Base-by-base conservation (phyloP, 2,113 vertebrate genomes). In the Dromas ardeola region DNA sequence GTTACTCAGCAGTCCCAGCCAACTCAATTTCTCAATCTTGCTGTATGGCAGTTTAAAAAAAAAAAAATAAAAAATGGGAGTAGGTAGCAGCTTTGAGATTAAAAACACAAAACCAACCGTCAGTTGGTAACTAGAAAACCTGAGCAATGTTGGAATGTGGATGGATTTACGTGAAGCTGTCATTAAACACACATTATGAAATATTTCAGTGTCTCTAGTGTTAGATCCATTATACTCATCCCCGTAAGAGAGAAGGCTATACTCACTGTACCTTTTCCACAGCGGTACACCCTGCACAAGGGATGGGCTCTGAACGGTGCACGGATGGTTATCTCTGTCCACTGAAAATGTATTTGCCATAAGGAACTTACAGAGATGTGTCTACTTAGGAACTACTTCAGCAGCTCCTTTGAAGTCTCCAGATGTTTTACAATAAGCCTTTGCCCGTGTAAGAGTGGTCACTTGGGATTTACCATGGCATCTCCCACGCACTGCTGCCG, bases 1-100 rank as follows among this genome's bases (percentile, higher is more conserved):
- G 98, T 98, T 98, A 98, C 97, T 97, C 97, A 97, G 98, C 97
- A 97, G 88, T 96, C 92, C 82, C 65, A 94, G 97, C 97, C 97
- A 97, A 97, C 80, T 98, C 96, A 95, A 94, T 98, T 83, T 97
- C 97, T 97, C 96, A 97, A 96, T 91, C 93, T 92, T 95, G 97
- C 94, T 95, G 69, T 86, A 97, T 82, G 87, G 81, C 73, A 92
- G 90, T 87, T 91, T 15, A 23, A 59, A 79, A 92, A 81, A 92
- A 82, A 91, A 90, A 77, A 87, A 93, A 92, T 47, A 80, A 61
- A 55, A 38, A n/a, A 23, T 0, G 1, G 13, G 40, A 90, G 43
- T 32, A 81, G 47, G 77, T 34, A 56, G 43, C 30, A 83, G 81
- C 59, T 94, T 94, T 96, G 90, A 96, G 95, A 95, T 83, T 74